Percentiles rank a stretch among this genome's conserved stretches.
Evolutionary conservation across 2,888 invertebrate genomes (phyloP).

Genomic region (Candidula unifasciata): DNA sequence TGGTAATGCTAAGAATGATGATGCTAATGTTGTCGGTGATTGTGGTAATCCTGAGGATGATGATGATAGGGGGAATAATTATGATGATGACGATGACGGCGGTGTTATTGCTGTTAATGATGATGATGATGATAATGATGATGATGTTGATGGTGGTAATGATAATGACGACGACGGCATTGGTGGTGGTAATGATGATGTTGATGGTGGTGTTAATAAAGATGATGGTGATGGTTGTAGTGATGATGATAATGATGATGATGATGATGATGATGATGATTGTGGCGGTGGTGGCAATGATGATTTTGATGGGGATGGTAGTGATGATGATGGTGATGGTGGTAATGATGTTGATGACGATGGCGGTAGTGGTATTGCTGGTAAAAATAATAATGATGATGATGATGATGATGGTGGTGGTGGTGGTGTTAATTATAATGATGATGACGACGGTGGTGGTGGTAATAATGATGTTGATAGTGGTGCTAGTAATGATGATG

Average conservation of each 20-base stretch:
- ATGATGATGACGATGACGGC: too few species aligned
- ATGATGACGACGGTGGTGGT: conserved; percentile 6
- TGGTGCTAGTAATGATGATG: background rate
- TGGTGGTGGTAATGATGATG: too few species aligned
- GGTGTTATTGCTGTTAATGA: too few species aligned
- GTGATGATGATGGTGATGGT: conserved; percentile 31
- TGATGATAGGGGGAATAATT: too few species aligned
- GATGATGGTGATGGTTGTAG: conserved; percentile 20
- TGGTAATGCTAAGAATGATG: too few species aligned
- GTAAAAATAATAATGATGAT: conserved; percentile 33
- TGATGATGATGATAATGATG: too few species aligned
- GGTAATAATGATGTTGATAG: too few species aligned
- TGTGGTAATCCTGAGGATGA: too few species aligned
- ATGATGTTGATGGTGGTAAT: too few species aligned
- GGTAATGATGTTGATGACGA: conserved; percentile 35
- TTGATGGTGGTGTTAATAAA: too few species aligned
- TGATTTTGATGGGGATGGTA: conserved; percentile 3
- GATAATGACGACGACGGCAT: too few species aligned
- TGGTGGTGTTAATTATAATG: conserved; percentile 29
- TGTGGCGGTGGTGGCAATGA: conserved; percentile 19
- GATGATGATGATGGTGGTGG: conserved; percentile 40
- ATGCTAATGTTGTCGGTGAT: too few species aligned
- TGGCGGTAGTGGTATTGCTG: background rate
- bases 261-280: conserved; percentile 34
- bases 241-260: background rate